Evolutionary conservation across 2,113 vertebrate species (phyloP).

Genomic region (Coryphaenoides rupestris): DNA sequence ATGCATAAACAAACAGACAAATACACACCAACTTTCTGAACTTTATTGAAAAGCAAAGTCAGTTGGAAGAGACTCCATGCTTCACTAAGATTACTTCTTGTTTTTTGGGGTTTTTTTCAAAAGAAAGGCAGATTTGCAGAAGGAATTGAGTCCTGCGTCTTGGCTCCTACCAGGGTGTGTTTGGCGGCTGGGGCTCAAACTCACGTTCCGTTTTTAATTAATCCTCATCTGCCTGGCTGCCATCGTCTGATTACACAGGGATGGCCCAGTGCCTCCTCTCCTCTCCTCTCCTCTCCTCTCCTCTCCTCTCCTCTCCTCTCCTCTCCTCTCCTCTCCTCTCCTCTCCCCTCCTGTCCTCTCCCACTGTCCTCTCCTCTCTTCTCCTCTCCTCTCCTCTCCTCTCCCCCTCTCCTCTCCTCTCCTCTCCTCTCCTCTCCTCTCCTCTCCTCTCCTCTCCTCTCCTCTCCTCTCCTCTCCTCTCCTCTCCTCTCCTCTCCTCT

Average conservation of each 20-base stretch:
- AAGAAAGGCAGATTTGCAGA: slow-evolving; percentile 22
- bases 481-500: too few species aligned
- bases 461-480: too few species aligned
- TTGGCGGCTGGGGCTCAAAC: slow-evolving; percentile 41
- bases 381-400: too few species aligned
- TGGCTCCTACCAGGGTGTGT: slow-evolving; percentile 31
- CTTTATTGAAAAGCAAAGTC: not conserved
- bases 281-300: not conserved
- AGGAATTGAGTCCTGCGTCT: slow-evolving; percentile 28
- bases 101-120: too few species aligned
- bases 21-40: not conserved
- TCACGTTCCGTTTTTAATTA: slow-evolving; percentile 53
- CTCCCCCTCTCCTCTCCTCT: too few species aligned
- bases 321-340: too few species aligned
- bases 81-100: not conserved
- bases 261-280: slow-evolving; percentile 25
- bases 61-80: not conserved
- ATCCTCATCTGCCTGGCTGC: slow-evolving; percentile 35
- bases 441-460: too few species aligned
- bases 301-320: too few species aligned
- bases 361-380: too few species aligned
- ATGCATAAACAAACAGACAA: not conserved
- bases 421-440: too few species aligned
- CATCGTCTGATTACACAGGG: slow-evolving; percentile 35
- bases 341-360: too few species aligned